Evolutionary conservation across 2,888 invertebrate species (phyloP), one percentile per base, ranked within the genome.

Genomic region (Apoda limacodes): DNA sequence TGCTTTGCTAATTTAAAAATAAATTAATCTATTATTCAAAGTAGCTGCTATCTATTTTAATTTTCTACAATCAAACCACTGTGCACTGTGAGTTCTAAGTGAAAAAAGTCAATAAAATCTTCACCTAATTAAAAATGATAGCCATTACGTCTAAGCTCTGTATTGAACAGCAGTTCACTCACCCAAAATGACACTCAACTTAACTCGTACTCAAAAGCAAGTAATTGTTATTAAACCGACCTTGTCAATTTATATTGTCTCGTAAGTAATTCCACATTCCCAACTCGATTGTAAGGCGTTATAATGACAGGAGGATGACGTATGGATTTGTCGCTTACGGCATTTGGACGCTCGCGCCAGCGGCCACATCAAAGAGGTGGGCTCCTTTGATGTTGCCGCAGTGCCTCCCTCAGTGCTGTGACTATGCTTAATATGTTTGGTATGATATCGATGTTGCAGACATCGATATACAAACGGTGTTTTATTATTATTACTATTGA

Each of bases 271-370:
- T 68, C 63, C 65, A 71, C 76, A 76, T 76, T 78, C 75, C 70
- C 69, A 51, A 50, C 55, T 54, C 69, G 72, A 72, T 75, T 75
- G 78, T 74, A 54, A 74, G 72, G 76, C 76, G 76, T 76, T 74
- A 76, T 80, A 80, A 78, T 78, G 80, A 78, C 80, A 78, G 76
- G 58, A 65, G 74, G 69, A 80, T 80, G 80, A 80, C 80, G 80
- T 78, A 78, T 78, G 80, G 76, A 75, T 72, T 76, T 72, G 80
- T 72, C 80, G 80, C 80, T 80, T 80, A 78, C 66, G 80, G 80
- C 80, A 65, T 78, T 78, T 71, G 64, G 74, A 58, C 69, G 76
- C 78, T 72, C 78, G 78, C 71, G 78, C 78, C 78, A 59, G 56
- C 78, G 78, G 78, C 76, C 71, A 67, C 75, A 66, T 80, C 80